phyloP scores from a whole-genome alignment of 2,797 vertebrate species.

The Pagetopsis macropterus region DNA sequence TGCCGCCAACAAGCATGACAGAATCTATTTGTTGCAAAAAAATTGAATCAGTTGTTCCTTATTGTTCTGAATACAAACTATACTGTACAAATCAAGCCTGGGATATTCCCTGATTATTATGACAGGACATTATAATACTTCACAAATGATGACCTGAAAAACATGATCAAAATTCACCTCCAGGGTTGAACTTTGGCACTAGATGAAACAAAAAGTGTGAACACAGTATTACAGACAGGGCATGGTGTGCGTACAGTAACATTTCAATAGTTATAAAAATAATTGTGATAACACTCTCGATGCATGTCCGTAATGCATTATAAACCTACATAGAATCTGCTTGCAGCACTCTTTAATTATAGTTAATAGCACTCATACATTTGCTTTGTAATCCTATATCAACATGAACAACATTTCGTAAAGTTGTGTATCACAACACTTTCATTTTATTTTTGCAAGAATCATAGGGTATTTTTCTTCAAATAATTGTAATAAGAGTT shows the following conservation, averaged over 20 bases:
- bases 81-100: conserved; percentile 37
- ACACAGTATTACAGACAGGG: conserved; percentile 29
- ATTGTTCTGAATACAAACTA: conserved; percentile 48
- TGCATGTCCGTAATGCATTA: no score
- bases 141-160: conserved; percentile 33
- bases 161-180: conserved; percentile 72
- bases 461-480: no score
- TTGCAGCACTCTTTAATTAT: no score
- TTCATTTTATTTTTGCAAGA: no score
- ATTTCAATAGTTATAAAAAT: conserved; percentile 53
- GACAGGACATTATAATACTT: conserved; percentile 44
- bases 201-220: conserved; percentile 45
- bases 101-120: conserved; percentile 34
- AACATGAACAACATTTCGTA: no score
- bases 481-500: no score
- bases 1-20: conserved; percentile 23
- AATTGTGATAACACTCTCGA: conserved; percentile 10
- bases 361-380: no score
- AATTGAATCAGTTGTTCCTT: conserved; percentile 18
- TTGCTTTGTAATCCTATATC: no score
- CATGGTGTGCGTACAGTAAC: conserved; percentile 19
- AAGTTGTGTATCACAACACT: no score
- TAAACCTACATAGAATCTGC: no score
- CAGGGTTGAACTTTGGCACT: conserved; percentile 79
- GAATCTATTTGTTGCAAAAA: conserved; percentile 25